Conservation (phyloP, 2,113 vertebrate species). For the Platysteira castanea region DNA sequence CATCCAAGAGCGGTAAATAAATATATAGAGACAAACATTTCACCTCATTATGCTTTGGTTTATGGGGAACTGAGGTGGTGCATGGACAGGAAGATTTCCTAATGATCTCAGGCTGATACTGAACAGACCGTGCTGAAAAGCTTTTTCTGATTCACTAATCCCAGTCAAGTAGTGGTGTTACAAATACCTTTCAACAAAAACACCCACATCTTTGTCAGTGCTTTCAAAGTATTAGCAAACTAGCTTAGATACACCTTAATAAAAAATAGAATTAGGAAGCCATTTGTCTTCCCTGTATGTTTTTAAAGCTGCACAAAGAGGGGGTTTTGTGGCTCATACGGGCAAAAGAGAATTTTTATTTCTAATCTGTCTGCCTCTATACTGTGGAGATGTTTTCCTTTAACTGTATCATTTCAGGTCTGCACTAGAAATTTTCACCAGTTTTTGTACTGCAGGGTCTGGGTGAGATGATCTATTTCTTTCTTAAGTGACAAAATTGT, state of each 20-base stretch:
- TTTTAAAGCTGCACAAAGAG: background rate
- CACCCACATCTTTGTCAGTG: background rate
- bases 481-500: background rate
- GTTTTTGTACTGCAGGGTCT: background rate
- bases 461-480: background rate
- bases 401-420: background rate
- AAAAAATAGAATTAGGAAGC: background rate
- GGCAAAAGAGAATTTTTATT: background rate
- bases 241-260: background rate
- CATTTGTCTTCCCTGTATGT: background rate
- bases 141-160: background rate
- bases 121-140: background rate
- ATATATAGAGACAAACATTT: background rate
- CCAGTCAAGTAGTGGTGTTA: background rate
- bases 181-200: background rate
- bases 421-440: background rate
- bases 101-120: background rate
- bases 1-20: background rate
- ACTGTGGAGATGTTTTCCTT: background rate
- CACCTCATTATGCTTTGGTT: background rate
- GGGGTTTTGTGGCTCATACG: accelerated
- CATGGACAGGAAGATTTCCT: background rate
- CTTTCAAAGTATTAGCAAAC: background rate
- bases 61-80: background rate
- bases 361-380: background rate